Conservation (phyloP, 2,113 vertebrate species). For the Catharus minimus region DNA sequence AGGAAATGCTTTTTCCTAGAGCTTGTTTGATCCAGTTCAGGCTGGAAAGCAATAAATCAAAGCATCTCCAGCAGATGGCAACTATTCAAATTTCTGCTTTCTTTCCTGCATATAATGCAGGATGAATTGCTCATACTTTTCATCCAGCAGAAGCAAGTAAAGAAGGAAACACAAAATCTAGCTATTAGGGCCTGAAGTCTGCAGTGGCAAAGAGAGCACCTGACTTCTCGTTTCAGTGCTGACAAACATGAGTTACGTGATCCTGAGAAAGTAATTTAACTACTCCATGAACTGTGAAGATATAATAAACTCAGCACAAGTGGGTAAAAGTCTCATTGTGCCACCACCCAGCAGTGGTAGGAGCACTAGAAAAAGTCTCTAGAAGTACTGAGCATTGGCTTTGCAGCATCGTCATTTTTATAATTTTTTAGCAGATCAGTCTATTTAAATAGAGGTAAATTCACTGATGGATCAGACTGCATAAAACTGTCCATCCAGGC, state of each 20-base stretch:
- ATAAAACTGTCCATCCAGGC: neutral
- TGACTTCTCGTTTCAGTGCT: neutral
- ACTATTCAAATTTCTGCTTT: constrained; percentile 17
- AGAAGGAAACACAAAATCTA: neutral
- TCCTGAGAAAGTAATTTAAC: constrained; percentile 6
- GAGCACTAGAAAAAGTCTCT: neutral
- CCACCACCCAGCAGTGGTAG: neutral
- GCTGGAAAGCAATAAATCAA: constrained; percentile 46
- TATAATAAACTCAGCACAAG: neutral
- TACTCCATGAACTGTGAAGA: constrained; percentile 2
- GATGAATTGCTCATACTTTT: neutral
- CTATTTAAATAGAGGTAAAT: neutral
- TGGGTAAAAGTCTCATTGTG: neutral
- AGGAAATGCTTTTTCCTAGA: constrained; percentile 9
- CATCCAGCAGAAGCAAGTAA: neutral
- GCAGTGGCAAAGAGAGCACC: neutral
- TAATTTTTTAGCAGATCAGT: neutral
- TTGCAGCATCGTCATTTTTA: neutral
- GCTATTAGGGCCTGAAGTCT: neutral
- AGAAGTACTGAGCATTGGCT: neutral
- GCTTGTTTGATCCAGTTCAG: constrained; percentile 11
- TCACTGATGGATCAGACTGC: neutral
- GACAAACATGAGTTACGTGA: constrained; percentile 15
- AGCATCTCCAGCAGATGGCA: constrained; percentile 25
- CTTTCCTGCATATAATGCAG: neutral